A percentile compares a stretch with the other conserved stretches of the same genome.
phyloP scores from a whole-genome alignment of 2,113 vertebrate species.

The Ctenomys sociabilis region DNA sequence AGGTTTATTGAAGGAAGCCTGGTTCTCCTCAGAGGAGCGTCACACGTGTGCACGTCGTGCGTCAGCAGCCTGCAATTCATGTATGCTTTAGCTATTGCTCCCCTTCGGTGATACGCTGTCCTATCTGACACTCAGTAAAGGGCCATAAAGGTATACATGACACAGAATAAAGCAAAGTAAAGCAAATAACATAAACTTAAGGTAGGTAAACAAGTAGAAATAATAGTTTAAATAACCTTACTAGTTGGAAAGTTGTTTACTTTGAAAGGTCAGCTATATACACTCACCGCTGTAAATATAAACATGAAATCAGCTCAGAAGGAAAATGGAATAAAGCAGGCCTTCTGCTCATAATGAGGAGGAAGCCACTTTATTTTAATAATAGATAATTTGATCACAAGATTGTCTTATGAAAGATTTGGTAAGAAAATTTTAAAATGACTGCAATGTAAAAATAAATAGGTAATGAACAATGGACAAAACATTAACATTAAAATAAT shows the following conservation, averaged over 20 bases:
- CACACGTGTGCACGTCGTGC: neutral
- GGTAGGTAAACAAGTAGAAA: slow-evolving; percentile 63
- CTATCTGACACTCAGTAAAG: slow-evolving; percentile 62
- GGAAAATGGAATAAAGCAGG: neutral
- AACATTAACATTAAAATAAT: slow-evolving; percentile 42
- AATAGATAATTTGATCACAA: slow-evolving; percentile 65
- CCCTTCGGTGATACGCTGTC: slow-evolving; percentile 55
- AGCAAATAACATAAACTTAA: slow-evolving; percentile 68
- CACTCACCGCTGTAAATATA: slow-evolving; percentile 3
- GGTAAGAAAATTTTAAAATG: slow-evolving; percentile 64
- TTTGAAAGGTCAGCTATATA: slow-evolving; percentile 46
- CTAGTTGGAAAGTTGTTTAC: slow-evolving; percentile 53
- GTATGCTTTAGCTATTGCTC: slow-evolving; percentile 73
- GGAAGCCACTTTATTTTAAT: slow-evolving; percentile 67
- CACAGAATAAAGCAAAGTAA: slow-evolving; percentile 65
- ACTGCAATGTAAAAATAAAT: slow-evolving; percentile 56
- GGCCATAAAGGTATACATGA: slow-evolving; percentile 66
- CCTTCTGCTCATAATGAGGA: slow-evolving; percentile 12
- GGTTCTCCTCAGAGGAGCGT: slow-evolving; percentile 14
- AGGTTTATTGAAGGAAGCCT: slow-evolving; percentile 34
- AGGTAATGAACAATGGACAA: slow-evolving; percentile 26
- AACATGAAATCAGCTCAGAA: slow-evolving; percentile 46
- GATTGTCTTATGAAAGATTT: slow-evolving; percentile 8
- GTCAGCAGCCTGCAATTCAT: slow-evolving; percentile 70
- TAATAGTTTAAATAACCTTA: slow-evolving; percentile 38